Base-by-base conservation (phyloP, 2,113 vertebrate genomes). In the Oncorhynchus tshawytscha region DNA sequence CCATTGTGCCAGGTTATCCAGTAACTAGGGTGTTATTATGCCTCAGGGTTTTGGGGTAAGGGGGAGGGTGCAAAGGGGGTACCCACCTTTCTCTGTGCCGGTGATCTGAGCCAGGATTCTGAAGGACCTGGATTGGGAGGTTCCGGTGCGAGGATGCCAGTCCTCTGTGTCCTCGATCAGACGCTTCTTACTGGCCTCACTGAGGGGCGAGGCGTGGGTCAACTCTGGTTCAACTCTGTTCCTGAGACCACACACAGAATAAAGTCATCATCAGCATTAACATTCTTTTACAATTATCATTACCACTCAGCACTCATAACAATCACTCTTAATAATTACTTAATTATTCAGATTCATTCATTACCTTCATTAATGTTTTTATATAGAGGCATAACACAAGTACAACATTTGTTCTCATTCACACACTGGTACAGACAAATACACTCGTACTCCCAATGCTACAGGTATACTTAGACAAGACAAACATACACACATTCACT, bases 81-180 rank as follows among this genome's bases (percentile, higher is more conserved):
- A 92, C 95, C 87, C 77, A 99, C 97, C 83, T 0, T 94, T 95
- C 82, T 99, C 96, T 0, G 97, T 99, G 82, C 97, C 97, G 0
- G 97, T 99, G 86, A 99, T 96, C 80, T 99, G 98, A 70, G 97
- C 97, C 25, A 99, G 96, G 86, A 99, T 99, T 5, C 94, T 94
- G 93, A 99, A 99, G 24, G 98, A 98, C 73, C 98, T 96, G 20
- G 97, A 99, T 87, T 99, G 98, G 34, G 94, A 95, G 1, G 95
- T 98, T 48, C 97, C 95, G 0, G 95, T 94, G 5, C 95, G 90
- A 0, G 97, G 95, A 6, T 94, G 96, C 98, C 98, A 99, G 82
- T 99, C 97, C 81, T 99, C 98, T 0, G 98, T 96, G 84, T 99
- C 97, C 78, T 99, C 97, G 0, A 99, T 97, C 89, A 99, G 89